Percentiles rank a stretch among this genome's conserved stretches.
phyloP scores from a whole-genome alignment of 2,888 invertebrate species.

The Drosophila emarginata region DNA sequence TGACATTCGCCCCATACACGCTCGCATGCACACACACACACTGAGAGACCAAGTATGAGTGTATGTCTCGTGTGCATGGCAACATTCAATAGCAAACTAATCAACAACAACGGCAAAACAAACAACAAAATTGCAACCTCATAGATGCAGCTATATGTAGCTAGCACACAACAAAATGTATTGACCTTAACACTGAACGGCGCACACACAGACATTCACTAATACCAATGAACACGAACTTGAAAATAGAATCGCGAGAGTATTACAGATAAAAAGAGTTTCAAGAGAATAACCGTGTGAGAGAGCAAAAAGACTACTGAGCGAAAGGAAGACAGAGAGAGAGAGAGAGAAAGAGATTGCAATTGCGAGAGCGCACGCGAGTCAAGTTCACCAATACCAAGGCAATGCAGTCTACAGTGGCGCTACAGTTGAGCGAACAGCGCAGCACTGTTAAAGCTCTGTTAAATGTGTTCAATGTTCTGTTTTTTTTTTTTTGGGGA shows the following conservation, averaged over 20 bases:
- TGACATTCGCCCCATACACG: slow-evolving; percentile 37
- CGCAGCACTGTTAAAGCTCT: slow-evolving; percentile 45
- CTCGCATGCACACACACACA: not conserved
- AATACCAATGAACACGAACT: slow-evolving; percentile 46
- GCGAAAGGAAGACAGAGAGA: slow-evolving; percentile 14
- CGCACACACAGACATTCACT: slow-evolving; percentile 39
- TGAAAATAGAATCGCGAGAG: slow-evolving; percentile 46
- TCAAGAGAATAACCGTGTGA: slow-evolving; percentile 28
- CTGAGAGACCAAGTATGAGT: not conserved
- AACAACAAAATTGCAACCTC: slow-evolving; percentile 54
- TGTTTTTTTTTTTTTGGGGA: slow-evolving; percentile 43
- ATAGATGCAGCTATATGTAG: slow-evolving; percentile 28
- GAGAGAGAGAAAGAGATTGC: slow-evolving; percentile 28
- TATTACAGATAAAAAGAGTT: slow-evolving; percentile 16
- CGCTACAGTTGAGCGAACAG: slow-evolving; percentile 67
- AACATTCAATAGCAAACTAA: slow-evolving; percentile 65
- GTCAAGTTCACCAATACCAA: slow-evolving; percentile 78
- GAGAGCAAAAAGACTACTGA: slow-evolving; percentile 28
- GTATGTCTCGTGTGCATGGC: slow-evolving; percentile 36
- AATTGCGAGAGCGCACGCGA: slow-evolving; percentile 43
- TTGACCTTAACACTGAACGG: slow-evolving; percentile 80
- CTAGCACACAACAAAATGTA: slow-evolving; percentile 53
- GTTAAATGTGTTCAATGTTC: slow-evolving; percentile 18
- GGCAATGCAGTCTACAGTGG: slow-evolving; percentile 53
- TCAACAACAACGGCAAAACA: slow-evolving; percentile 39